Percentiles rank a stretch among this genome's conserved stretches.
Conservation (phyloP, 23 tunicate genomes). For the Ciona savignyi region DNA sequence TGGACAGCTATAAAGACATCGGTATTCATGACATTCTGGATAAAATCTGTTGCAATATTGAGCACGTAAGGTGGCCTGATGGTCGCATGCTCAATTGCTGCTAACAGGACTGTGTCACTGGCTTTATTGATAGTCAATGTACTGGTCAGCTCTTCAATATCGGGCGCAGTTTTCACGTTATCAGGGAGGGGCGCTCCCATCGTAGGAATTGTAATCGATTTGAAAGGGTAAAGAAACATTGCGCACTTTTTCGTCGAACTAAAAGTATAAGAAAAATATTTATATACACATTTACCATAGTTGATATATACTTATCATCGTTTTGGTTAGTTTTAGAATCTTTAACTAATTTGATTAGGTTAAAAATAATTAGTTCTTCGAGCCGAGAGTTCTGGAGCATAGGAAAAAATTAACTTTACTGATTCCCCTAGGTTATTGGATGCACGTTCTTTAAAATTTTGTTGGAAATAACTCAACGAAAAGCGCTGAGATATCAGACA, state of each 20-base stretch:
- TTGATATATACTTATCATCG: no score
- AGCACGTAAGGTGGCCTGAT: conserved; percentile 4
- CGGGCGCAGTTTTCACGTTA: background rate
- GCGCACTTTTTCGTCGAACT: background rate
- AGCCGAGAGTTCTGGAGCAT: no score
- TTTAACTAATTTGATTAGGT: no score
- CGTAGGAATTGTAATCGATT: background rate
- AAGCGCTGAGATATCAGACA: no score
- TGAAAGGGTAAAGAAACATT: background rate
- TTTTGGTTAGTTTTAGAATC: no score
- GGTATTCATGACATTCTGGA: background rate
- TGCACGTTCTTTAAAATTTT: no score
- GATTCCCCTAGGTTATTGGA: no score
- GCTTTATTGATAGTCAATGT: background rate
- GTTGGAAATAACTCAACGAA: no score
- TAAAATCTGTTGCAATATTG: background rate
- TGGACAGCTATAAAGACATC: conserved; percentile 2
- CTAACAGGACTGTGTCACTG: background rate
- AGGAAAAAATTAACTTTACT: no score
- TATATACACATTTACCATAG: no score
- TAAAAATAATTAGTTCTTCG: no score
- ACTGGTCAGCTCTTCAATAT: background rate
- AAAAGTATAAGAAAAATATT: no score
- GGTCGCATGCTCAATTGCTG: background rate
- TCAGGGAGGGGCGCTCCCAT: background rate